A percentile compares a stretch with the other conserved stretches of the same genome.
Conservation (phyloP, 2,797 vertebrate genomes). For the Sternotherus odoratus region DNA sequence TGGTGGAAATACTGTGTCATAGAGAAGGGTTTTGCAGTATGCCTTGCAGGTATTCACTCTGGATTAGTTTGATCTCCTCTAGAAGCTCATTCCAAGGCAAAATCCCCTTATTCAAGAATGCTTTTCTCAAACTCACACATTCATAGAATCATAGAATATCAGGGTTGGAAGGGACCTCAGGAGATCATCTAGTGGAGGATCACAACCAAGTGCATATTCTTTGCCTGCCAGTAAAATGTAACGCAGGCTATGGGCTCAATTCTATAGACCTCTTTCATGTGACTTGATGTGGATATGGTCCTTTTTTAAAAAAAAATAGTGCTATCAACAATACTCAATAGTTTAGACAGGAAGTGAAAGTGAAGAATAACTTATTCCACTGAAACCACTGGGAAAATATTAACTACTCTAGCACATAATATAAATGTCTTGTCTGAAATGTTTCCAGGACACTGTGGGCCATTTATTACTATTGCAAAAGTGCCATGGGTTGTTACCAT, state of each 20-base stretch:
- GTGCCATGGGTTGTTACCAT: conserved; percentile 5
- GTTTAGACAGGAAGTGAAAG: conserved; percentile 24
- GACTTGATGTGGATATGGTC: background rate
- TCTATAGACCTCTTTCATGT: background rate
- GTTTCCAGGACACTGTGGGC: background rate
- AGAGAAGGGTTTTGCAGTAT: background rate
- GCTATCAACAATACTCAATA: background rate
- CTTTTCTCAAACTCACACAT: background rate
- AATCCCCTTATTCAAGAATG: background rate
- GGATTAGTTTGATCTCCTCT: background rate
- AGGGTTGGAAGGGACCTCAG: no score
- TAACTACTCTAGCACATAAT: background rate
- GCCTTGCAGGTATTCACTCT: background rate
- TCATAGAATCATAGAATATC: no score
- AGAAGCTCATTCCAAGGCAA: background rate
- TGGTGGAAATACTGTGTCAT: background rate
- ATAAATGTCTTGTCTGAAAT: conserved; percentile 6
- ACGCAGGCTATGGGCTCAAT: background rate
- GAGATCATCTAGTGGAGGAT: background rate
- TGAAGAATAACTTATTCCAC: background rate
- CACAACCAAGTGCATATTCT: background rate
- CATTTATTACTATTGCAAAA: conserved; percentile 17
- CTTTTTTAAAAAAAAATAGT: background rate
- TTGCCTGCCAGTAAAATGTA: background rate
- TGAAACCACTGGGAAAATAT: conserved; percentile 35